A percentile compares a stretch with the other conserved stretches of the same genome.
phyloP scores from a whole-genome alignment of 2,113 vertebrate genomes.

The Mionectes macconnelli region DNA sequence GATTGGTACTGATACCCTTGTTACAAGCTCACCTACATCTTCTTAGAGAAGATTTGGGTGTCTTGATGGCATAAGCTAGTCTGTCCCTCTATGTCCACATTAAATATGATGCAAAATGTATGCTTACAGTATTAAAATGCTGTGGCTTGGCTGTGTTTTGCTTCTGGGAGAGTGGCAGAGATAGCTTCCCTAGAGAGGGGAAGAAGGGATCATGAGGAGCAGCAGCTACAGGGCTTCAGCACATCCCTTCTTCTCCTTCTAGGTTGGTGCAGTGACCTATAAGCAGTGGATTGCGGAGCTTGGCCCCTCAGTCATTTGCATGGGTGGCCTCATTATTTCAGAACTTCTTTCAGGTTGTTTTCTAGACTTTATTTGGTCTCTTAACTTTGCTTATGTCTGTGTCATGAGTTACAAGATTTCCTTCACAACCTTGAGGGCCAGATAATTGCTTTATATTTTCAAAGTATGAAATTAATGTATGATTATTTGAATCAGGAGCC shows the following conservation, averaged over 20 bases:
- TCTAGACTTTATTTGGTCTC: neutral
- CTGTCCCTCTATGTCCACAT: neutral
- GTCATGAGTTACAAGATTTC: neutral
- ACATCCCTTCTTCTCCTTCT: neutral
- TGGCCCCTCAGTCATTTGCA: neutral
- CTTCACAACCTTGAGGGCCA: neutral
- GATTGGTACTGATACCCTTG: neutral
- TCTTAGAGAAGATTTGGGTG: neutral
- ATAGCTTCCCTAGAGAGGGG: neutral
- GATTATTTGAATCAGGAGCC: neutral
- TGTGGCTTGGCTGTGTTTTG: neutral
- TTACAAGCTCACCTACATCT: neutral
- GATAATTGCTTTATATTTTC: neutral
- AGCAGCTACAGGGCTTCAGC: neutral
- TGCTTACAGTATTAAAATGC: accelerated
- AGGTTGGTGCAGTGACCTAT: neutral
- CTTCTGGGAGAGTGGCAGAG: neutral
- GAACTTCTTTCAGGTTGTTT: neutral
- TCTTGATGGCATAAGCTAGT: neutral
- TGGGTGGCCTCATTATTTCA: neutral
- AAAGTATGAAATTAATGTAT: neutral
- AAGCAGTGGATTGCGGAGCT: neutral
- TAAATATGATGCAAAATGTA: neutral
- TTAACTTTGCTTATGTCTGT: neutral
- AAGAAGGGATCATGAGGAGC: neutral